Evolutionary conservation across 2,888 invertebrate species (phyloP).

Genomic region (Tricholauxania praeusta): DNA sequence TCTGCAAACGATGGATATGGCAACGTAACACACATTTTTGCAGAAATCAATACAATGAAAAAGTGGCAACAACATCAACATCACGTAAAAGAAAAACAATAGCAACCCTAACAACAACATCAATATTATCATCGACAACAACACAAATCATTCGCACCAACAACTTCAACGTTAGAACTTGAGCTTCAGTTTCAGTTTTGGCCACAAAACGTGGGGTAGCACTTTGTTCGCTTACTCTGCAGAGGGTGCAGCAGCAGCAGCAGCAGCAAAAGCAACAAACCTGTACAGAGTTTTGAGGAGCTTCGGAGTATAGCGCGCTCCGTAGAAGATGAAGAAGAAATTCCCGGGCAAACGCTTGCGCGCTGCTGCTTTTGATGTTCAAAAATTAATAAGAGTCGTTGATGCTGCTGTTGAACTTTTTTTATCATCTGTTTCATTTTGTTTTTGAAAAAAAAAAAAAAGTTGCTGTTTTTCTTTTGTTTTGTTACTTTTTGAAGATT

Average conservation of each 20-base stretch:
- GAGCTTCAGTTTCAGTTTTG: background rate
- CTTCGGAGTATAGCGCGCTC: conserved; percentile 36
- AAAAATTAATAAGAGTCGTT: conserved; percentile 62
- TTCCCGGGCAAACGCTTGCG: conserved; percentile 69
- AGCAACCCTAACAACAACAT: conserved; percentile 23
- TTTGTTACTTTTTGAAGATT: conserved; percentile 19
- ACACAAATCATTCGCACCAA: conserved; percentile 24
- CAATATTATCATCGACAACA: conserved; percentile 26
- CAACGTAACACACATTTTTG: background rate
- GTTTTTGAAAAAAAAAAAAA: conserved; percentile 39
- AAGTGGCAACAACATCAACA: conserved; percentile 31
- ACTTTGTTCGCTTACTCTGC: background rate
- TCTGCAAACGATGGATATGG: background rate
- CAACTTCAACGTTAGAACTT: conserved; percentile 15
- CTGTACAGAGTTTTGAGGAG: conserved; percentile 6
- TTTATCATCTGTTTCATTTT: conserved; percentile 31
- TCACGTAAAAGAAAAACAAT: conserved; percentile 8
- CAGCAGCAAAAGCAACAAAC: background rate
- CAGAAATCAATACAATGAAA: conserved; percentile 41
- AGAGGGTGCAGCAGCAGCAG: background rate
- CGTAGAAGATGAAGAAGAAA: conserved; percentile 50
- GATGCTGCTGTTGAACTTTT: conserved; percentile 22
- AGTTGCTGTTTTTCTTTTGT: conserved; percentile 19
- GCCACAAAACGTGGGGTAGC: background rate
- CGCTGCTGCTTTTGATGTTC: conserved; percentile 52